phyloP scores from a whole-genome alignment of 2,888 invertebrate genomes.

The Ennomos erosarius region DNA sequence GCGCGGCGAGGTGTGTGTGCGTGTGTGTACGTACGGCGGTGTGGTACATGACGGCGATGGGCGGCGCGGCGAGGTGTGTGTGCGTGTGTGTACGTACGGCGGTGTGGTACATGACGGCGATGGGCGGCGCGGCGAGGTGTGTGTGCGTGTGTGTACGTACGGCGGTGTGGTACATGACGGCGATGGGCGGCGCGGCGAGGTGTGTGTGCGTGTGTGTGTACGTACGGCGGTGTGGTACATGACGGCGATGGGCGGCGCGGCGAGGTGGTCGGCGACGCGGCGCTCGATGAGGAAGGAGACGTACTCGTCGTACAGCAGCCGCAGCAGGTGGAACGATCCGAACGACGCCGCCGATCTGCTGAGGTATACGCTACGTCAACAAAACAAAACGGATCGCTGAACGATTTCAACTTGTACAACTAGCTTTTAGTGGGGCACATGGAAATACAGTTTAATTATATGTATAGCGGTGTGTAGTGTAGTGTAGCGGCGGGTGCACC shows the following conservation, averaged over 20 bases:
- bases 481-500: constrained; percentile 86
- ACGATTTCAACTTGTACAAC: too few species aligned
- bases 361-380: constrained; percentile 57
- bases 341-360: constrained; percentile 96
- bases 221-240: constrained; percentile 82
- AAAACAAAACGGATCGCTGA: too few species aligned
- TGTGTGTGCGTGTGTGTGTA: constrained; percentile 70
- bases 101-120: constrained; percentile 92
- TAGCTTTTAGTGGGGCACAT: too few species aligned
- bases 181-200: constrained; percentile 96
- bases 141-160: constrained; percentile 41
- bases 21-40: constrained; percentile 44
- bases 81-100: constrained; percentile 43
- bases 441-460: constrained; percentile 58
- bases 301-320: constrained; percentile 99
- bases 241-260: constrained; percentile 97
- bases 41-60: constrained; percentile 95
- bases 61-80: constrained; percentile 93
- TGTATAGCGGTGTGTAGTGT: too few species aligned
- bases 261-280: constrained; percentile 95
- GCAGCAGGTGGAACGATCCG: constrained; percentile 99
- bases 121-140: constrained; percentile 95
- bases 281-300: constrained; percentile 99
- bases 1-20: constrained; percentile 92
- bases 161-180: constrained; percentile 89